phyloP scores from a whole-genome alignment of 2,888 invertebrate species.

The Parascotia fuliginaria region DNA sequence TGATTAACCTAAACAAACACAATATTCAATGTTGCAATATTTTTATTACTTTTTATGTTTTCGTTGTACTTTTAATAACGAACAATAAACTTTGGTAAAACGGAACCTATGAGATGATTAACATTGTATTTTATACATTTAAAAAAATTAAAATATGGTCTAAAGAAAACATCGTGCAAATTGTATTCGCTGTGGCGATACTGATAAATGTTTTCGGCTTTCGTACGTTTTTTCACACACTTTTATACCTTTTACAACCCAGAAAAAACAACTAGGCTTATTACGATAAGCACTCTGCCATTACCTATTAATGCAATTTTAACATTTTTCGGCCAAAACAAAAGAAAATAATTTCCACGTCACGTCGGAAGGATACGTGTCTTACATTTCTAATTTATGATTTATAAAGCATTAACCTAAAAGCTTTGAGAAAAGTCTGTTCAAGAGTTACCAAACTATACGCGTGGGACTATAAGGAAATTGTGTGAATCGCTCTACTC shows the following conservation, averaged over 20 bases:
- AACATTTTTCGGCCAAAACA: constrained; percentile 44
- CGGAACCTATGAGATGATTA: neutral
- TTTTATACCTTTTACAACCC: constrained; percentile 2
- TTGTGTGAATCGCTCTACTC: constrained; percentile 46
- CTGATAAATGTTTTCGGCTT: constrained; percentile 1
- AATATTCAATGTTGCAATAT: constrained; percentile 36
- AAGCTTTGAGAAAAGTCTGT: constrained; percentile 60
- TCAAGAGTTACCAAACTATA: constrained; percentile 56
- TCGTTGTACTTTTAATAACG: constrained; percentile 8
- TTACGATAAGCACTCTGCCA: constrained; percentile 36
- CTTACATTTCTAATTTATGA: constrained; percentile 70
- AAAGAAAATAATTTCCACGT: constrained; percentile 49
- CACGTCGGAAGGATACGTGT: constrained; percentile 60
- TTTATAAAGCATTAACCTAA: constrained; percentile 74
- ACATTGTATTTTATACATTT: constrained; percentile 6
- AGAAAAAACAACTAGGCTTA: constrained; percentile 8
- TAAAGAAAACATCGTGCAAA: neutral
- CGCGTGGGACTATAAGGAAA: constrained; percentile 52
- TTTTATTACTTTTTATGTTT: constrained; percentile 12
- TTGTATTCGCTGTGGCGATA: neutral
- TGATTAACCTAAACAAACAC: constrained; percentile 62
- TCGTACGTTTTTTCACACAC: constrained; percentile 1
- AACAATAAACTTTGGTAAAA: constrained; percentile 1
- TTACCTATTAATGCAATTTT: constrained; percentile 49
- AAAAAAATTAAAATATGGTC: neutral